Evolutionary conservation across 2,113 vertebrate species (phyloP), one percentile per base, ranked within the genome.

Genomic region (Melozone crissalis): DNA sequence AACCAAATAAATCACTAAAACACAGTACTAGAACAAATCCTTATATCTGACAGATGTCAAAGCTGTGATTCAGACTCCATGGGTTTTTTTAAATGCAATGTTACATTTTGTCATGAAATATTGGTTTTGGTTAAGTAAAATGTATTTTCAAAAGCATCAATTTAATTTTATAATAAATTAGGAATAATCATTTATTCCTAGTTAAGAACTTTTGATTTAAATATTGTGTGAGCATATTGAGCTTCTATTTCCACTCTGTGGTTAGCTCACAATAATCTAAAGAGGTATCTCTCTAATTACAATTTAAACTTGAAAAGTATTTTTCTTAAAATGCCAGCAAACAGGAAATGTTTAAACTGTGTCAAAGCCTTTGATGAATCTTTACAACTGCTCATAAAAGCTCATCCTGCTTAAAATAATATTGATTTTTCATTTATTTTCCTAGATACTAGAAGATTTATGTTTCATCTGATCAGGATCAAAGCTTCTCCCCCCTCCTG

Each of bases 381-480:
- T 83, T 96, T 90, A 95, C 61, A 81, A 92, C 66, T 90, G 87
- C 86, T 95, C 95, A 97, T 86, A 91, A 96, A 97, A 97, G 94
- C 91, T 96, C 94, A 96, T 97, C 83, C 80, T 89, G 77, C 95
- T 96, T 97, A 96, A 95, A 97, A 97, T 37, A 93, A 95, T 92
- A 96, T 87, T 90, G 90, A 90, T 86, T 97, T 97, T 97, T 95
- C 92, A 96, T 73, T 92, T 94, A 77, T 91, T 94, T 96, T 97
- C 89, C 93, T 88, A 94, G 94, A 97, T 89, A 88, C 83, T 84
- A 90, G 55, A 71, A 95, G 89, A 95, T 94, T 95, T 96, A 87
- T 7, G 79, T 96, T 97, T 97, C 95, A 96, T 96, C 96, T 94
- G 73, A 96, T 94, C 87, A 93, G 77, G 97, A 98, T 97, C 96